Evolutionary conservation across 2,797 vertebrate genomes (phyloP).

Genomic region (Gobio occitaniae): DNA sequence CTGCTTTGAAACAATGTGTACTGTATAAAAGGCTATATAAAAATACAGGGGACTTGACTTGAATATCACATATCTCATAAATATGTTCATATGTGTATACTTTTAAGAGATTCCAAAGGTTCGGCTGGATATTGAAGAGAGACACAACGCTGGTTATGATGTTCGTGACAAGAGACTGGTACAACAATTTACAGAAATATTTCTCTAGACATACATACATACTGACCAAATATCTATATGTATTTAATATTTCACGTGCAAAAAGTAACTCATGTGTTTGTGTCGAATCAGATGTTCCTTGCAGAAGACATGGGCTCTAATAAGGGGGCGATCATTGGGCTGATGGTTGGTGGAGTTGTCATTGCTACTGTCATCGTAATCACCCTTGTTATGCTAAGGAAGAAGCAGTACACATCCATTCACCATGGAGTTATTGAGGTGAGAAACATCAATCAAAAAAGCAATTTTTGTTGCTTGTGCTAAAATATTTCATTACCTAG

Average conservation of each 20-base stretch:
- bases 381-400: constrained; percentile 98
- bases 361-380: constrained; percentile 99
- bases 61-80: neutral
- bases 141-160: constrained; percentile 91
- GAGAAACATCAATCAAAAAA: constrained; percentile 21
- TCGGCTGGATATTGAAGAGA: constrained; percentile 88
- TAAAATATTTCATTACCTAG: neutral
- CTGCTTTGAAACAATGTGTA: neutral
- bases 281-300: constrained; percentile 88
- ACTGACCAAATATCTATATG: neutral
- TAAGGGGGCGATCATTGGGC: constrained; percentile 97
- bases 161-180: constrained; percentile 97
- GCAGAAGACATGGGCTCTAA: constrained; percentile 95
- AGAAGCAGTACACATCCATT: constrained; percentile 98
- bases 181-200: neutral
- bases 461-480: too few relatives aligned
- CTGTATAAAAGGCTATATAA: neutral
- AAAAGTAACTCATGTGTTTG: constrained; percentile 15
- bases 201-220: neutral
- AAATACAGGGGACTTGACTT: neutral
- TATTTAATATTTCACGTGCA: neutral
- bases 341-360: constrained; percentile 98
- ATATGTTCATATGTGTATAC: constrained; percentile 14
- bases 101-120: constrained; percentile 87
- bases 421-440: constrained; percentile 99